These are phyloP conservation scores for Biston betularia DNA, from an alignment of 2,888 invertebrate species.

Conservation along the genomic window DNA sequence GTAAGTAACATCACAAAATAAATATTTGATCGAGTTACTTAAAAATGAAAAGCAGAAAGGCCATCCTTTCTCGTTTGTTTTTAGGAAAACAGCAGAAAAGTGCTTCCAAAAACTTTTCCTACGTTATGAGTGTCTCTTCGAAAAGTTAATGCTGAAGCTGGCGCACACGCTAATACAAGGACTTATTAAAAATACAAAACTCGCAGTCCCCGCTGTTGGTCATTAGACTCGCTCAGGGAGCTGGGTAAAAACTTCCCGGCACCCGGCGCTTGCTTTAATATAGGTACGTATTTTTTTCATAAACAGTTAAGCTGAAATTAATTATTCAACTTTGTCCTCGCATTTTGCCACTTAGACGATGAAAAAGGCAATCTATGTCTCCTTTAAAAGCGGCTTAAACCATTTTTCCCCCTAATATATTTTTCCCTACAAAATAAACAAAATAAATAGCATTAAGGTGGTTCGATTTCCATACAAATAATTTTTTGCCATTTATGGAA, in stretches of 20 bases:
- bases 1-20: not conserved
- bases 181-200: constrained; percentile 74
- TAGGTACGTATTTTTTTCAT: constrained; percentile 57
- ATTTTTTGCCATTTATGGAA: too few relatives aligned
- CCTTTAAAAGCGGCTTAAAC: constrained; percentile 30
- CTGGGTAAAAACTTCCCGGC: constrained; percentile 57
- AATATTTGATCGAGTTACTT: not conserved
- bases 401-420: constrained; percentile 6
- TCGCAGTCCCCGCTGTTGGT: constrained; percentile 59
- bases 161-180: constrained; percentile 58
- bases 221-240: constrained; percentile 56
- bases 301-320: constrained; percentile 56
- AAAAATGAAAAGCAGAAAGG: not conserved
- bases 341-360: constrained; percentile 37
- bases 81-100: constrained; percentile 19
- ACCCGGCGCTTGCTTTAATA: constrained; percentile 53
- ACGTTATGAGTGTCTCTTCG: constrained; percentile 37
- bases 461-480: too few relatives aligned
- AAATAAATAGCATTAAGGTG: too few relatives aligned
- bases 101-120: constrained; percentile 30
- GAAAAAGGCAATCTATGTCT: constrained; percentile 40
- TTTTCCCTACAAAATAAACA: not conserved
- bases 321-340: constrained; percentile 58
- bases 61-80: not conserved
- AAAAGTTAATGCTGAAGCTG: constrained; percentile 49